Conservation (phyloP, 2,113 vertebrate genomes). For the Nothobranchius furzeri region DNA sequence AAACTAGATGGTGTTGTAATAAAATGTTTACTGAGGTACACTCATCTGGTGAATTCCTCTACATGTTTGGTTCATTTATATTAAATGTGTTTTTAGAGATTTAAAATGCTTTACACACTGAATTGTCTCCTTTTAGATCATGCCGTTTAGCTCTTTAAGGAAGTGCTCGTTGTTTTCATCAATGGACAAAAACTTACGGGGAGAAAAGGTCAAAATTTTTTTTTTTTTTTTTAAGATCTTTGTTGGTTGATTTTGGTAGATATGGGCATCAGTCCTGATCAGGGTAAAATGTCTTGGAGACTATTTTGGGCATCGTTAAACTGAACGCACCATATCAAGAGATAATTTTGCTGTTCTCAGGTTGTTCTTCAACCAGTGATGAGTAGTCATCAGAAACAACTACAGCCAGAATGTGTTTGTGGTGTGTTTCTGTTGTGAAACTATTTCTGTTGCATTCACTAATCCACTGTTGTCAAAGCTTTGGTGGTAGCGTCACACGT, state of each 20-base stretch:
- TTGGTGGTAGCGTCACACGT: neutral
- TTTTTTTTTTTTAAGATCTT: neutral
- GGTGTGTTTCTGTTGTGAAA: slow-evolving; percentile 12
- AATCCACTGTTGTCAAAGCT: neutral
- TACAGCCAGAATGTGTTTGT: slow-evolving; percentile 13
- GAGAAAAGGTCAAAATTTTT: neutral
- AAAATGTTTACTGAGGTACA: slow-evolving; percentile 98
- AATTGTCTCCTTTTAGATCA: neutral
- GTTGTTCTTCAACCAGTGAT: neutral
- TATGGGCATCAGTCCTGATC: neutral
- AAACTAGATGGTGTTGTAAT: slow-evolving; percentile 98
- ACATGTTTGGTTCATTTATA: slow-evolving; percentile 79
- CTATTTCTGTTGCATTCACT: neutral
- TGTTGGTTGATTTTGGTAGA: neutral
- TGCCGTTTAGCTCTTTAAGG: slow-evolving; percentile 3
- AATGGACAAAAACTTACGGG: neutral
- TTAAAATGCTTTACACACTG: slow-evolving; percentile 5
- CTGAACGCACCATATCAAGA: neutral
- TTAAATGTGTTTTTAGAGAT: slow-evolving; percentile 63
- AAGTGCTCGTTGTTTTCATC: slow-evolving; percentile 10
- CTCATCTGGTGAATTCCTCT: slow-evolving; percentile 82
- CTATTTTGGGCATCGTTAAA: neutral
- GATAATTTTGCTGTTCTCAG: slow-evolving; percentile 1
- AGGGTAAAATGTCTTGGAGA: neutral
- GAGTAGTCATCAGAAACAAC: neutral